These are phyloP conservation scores for Drosophila acutilabella DNA, from an alignment of 2,888 invertebrate genomes.

Conservation along the genomic window DNA sequence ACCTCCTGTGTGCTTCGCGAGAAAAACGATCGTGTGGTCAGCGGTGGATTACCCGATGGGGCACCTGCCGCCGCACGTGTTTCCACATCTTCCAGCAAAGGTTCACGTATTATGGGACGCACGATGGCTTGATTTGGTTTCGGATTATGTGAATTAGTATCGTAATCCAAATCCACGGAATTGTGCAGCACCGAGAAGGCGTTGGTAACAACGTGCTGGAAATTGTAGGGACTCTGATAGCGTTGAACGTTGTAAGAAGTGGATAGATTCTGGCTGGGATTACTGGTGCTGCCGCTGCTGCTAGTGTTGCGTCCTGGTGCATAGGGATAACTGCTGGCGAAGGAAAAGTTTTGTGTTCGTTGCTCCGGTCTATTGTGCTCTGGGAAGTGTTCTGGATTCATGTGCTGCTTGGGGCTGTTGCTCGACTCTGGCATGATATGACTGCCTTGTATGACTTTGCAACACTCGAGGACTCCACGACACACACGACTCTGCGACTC, in stretches of 20 bases:
- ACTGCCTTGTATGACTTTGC: slow-evolving; percentile 22
- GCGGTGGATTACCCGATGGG: slow-evolving; percentile 35
- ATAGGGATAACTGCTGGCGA: slow-evolving; percentile 76
- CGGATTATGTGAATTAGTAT: slow-evolving; percentile 40
- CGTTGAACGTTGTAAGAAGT: slow-evolving; percentile 58
- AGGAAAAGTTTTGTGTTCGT: slow-evolving; percentile 78
- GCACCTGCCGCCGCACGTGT: slow-evolving; percentile 45
- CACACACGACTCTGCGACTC: slow-evolving; percentile 30
- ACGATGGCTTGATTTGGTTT: slow-evolving; percentile 87
- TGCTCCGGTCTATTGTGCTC: slow-evolving; percentile 66
- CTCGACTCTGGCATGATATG: slow-evolving; percentile 56
- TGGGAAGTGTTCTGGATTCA: slow-evolving; percentile 72
- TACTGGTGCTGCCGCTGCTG: slow-evolving; percentile 52
- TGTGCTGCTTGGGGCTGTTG: slow-evolving; percentile 62
- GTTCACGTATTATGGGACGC: slow-evolving; percentile 85
- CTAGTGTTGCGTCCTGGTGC: slow-evolving; percentile 67
- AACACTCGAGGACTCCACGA: slow-evolving; percentile 25
- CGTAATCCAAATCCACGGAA: slow-evolving; percentile 59
- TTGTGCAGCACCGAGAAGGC: slow-evolving; percentile 71
- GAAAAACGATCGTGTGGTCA: slow-evolving; percentile 85
- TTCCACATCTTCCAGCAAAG: slow-evolving; percentile 40
- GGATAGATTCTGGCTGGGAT: slow-evolving; percentile 41
- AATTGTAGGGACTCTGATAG: slow-evolving; percentile 65
- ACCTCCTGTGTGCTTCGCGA: slow-evolving; percentile 73
- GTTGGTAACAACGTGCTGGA: slow-evolving; percentile 74